Evolutionary conservation across 2,113 vertebrate species (phyloP).

Genomic region (Dicrurus megarhynchus): DNA sequence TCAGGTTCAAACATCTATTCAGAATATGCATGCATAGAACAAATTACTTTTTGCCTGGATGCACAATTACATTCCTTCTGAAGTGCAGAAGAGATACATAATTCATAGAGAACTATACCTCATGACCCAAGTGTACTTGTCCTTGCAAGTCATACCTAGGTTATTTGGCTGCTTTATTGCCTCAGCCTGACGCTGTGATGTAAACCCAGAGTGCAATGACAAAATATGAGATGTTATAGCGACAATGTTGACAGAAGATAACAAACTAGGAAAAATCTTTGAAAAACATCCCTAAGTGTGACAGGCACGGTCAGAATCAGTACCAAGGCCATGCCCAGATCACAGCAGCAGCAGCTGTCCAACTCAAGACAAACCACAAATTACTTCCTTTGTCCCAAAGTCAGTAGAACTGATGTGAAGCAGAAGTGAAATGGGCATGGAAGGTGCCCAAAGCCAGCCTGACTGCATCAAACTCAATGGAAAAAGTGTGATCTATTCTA

Average conservation of each 20-base stretch:
- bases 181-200: neutral
- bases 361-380: neutral
- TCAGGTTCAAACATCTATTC: neutral
- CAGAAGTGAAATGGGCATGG: neutral
- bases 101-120: neutral
- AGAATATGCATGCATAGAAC: neutral
- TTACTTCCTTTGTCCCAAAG: neutral
- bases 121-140: neutral
- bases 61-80: neutral
- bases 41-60: constrained; percentile 15
- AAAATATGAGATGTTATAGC: neutral
- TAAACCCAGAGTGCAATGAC: neutral
- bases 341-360: neutral
- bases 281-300: neutral
- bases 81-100: neutral
- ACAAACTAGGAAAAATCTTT: neutral
- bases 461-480: rapidly evolving
- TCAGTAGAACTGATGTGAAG: neutral
- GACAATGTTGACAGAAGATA: neutral
- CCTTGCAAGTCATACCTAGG: neutral
- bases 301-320: neutral
- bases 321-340: neutral
- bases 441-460: neutral
- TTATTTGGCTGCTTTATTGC: neutral
- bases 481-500: neutral